Base-by-base conservation (phyloP, 2,113 vertebrate genomes). In the Mustela nigripes region DNA sequence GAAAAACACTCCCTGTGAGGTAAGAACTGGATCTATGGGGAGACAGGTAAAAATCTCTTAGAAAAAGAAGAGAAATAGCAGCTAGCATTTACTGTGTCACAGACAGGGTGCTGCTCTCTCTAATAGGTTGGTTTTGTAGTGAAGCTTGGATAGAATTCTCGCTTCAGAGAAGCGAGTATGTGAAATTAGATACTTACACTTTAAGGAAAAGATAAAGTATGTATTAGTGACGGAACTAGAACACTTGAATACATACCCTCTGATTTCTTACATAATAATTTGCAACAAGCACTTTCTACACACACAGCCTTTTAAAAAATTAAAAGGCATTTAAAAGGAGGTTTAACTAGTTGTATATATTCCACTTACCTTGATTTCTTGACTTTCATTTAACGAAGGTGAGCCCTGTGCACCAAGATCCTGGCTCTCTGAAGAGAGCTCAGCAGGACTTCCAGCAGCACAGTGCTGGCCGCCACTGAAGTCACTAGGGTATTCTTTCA, bases 301-400 rank as follows among this genome's bases (percentile, higher is more conserved):
- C 28, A 33, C 26, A 33, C 3, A 6, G 36, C 5, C n/a, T 24
- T 9, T 42, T 33, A 65, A 87, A 1, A 76, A 7, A 14, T 21
- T 19, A 33, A 84, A 82, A 89, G 74, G 26, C 85, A 79, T 18
- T 71, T 63, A 62, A 88, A 80, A 88, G 28, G 10, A 50, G 28
- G 60, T 42, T 85, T 85, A 71, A 7, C 28, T 65, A 50, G 14
- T 86, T 6, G 24, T 19, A 6, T n/a, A 15, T 87, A 60, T 94
- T n/a, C 19, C 5, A 95, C 71, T 82, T 84, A 99, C 98, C 98
- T 98, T 99, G 2, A 74, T 71, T 45, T 99, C 98, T 96, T 98
- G 98, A 42, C 80, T 97, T 78, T 97, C 96, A 6, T 89, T 88
- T 85, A 94, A 84, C 74, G 94, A 94, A 33, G 98, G 97, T 85